These are phyloP conservation scores for Emberiza fucata DNA, from an alignment of 2,113 vertebrate species.

Conservation along the genomic window DNA sequence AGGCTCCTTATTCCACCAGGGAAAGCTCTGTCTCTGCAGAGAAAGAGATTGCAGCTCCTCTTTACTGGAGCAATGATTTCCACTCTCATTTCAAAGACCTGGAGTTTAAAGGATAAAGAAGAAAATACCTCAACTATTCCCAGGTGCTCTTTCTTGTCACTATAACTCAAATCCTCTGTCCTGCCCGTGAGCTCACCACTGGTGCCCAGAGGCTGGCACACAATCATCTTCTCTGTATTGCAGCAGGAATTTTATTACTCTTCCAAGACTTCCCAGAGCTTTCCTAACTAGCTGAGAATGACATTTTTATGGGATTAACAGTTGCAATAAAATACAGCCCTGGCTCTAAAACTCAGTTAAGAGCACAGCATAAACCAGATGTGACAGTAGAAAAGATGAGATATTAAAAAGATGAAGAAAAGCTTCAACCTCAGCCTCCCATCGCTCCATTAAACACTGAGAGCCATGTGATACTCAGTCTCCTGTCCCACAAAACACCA, in stretches of 20 bases:
- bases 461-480: background rate
- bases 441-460: background rate
- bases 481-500: background rate
- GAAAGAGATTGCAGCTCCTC: background rate
- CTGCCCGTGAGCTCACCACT: background rate
- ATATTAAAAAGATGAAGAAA: background rate
- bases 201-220: background rate
- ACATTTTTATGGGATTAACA: background rate
- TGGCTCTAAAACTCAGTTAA: background rate
- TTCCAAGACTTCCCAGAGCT: background rate
- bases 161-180: fast-evolving
- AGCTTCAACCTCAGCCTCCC: background rate
- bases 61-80: background rate
- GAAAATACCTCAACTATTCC: background rate
- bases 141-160: background rate
- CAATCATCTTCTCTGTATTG: background rate
- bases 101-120: background rate
- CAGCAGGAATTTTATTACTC: background rate
- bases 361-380: background rate
- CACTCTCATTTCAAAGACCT: background rate
- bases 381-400: background rate
- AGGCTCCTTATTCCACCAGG: background rate
- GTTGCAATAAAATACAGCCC: background rate
- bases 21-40: background rate
- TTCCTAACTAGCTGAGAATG: background rate